These are phyloP conservation scores for Rhineura floridana DNA, from an alignment of 2,113 vertebrate species.

Conservation along the genomic window DNA sequence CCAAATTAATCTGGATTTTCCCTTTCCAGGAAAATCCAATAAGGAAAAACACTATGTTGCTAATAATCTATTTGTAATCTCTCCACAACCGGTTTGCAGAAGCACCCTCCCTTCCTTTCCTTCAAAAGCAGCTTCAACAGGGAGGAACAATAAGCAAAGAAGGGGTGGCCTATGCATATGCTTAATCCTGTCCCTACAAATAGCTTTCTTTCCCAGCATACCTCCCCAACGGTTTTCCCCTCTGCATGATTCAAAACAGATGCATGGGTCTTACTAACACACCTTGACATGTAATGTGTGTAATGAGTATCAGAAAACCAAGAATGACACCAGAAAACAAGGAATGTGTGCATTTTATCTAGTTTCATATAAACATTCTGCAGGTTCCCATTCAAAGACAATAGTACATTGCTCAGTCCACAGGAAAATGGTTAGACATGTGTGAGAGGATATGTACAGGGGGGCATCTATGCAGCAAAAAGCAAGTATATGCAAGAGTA, in stretches of 20 bases:
- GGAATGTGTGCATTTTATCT: no score
- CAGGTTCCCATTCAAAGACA: neutral
- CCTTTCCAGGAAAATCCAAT: no score
- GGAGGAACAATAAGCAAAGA: neutral
- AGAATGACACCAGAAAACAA: neutral
- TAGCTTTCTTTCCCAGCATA: neutral
- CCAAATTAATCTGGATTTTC: no score
- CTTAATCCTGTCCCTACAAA: neutral
- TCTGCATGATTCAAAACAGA: neutral
- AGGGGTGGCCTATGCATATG: neutral
- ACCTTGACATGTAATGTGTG: neutral
- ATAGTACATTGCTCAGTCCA: neutral
- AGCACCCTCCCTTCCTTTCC: neutral
- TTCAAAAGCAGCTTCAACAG: neutral
- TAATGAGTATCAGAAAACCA: neutral
- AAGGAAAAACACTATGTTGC: no score
- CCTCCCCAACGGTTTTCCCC: neutral
- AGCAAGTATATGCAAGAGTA: neutral
- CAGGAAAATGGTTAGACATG: neutral
- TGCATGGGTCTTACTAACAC: neutral
- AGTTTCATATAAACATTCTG: neutral
- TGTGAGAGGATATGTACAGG: neutral
- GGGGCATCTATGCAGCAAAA: neutral
- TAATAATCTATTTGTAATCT: no score
- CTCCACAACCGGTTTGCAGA: no score